Conservation (phyloP, 2,888 invertebrate genomes). For the Caenorhabditis macrosperma region DNA sequence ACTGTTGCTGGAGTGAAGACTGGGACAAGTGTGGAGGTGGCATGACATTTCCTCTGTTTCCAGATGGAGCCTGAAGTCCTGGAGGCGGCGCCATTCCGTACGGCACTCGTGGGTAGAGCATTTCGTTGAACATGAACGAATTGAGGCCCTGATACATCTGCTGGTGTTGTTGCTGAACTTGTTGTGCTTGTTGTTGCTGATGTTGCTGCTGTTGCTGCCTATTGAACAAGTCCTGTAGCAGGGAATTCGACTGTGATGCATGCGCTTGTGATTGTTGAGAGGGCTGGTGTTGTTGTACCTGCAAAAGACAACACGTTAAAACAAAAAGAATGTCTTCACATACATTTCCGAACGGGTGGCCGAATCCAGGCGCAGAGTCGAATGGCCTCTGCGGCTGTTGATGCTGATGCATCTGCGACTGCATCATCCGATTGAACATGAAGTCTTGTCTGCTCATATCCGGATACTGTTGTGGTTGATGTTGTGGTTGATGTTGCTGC, state of each 20-base stretch:
- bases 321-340: not conserved
- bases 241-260: slow-evolving; percentile 32
- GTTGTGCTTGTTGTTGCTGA: slow-evolving; percentile 23
- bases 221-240: slow-evolving; percentile 44
- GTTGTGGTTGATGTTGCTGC: slow-evolving; percentile 35
- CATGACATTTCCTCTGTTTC: slow-evolving; percentile 17
- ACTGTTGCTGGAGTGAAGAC: not conserved
- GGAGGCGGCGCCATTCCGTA: slow-evolving; percentile 52
- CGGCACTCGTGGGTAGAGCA: slow-evolving; percentile 28
- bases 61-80: slow-evolving; percentile 27
- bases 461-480: not conserved
- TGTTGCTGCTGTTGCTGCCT: slow-evolving; percentile 36
- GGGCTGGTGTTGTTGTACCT: slow-evolving; percentile 48
- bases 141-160: slow-evolving; percentile 31
- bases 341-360: slow-evolving; percentile 18
- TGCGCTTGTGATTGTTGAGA: slow-evolving; percentile 18
- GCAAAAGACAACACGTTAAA: not conserved
- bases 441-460: slow-evolving; percentile 3
- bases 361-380: not conserved
- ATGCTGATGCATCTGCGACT: not conserved
- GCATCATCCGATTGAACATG: slow-evolving; percentile 20
- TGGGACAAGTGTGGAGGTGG: slow-evolving; percentile 18
- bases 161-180: slow-evolving; percentile 41
- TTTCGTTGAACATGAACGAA: slow-evolving; percentile 36
- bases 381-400: not conserved